phyloP scores from a whole-genome alignment of 2,888 invertebrate species.

The Opisthograptis luteolata region DNA sequence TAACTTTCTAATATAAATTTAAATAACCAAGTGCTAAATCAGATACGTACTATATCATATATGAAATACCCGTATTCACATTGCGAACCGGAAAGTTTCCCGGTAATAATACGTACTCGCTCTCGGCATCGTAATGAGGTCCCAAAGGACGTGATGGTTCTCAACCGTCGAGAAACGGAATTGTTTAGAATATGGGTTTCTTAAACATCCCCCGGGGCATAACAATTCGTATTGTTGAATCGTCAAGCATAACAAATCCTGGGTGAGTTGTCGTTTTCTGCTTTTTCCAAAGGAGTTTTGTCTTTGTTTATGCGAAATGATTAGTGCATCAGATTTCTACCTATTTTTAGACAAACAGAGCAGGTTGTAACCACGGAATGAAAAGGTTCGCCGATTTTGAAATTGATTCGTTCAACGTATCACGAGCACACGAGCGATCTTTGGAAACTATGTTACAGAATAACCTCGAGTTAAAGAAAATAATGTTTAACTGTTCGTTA shows the following conservation, averaged over 20 bases:
- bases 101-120: slow-evolving; percentile 29
- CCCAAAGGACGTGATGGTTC: slow-evolving; percentile 45
- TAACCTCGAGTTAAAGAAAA: too few relatives aligned
- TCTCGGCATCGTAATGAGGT: slow-evolving; percentile 44
- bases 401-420: too few relatives aligned
- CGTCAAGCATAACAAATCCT: slow-evolving; percentile 15
- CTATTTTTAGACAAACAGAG: too few relatives aligned
- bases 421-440: too few relatives aligned
- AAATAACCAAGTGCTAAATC: slow-evolving; percentile 17
- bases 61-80: slow-evolving; percentile 26
- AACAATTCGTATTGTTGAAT: slow-evolving; percentile 29
- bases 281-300: slow-evolving; percentile 1
- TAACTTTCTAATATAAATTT: slow-evolving; percentile 13
- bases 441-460: too few relatives aligned
- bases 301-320: too few relatives aligned
- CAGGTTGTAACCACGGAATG: too few relatives aligned
- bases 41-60: slow-evolving; percentile 18
- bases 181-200: slow-evolving; percentile 47
- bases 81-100: slow-evolving; percentile 22
- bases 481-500: too few relatives aligned
- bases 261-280: slow-evolving; percentile 2
- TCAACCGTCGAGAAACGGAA: slow-evolving; percentile 41
- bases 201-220: slow-evolving; percentile 37
- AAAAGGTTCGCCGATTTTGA: too few relatives aligned
- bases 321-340: too few relatives aligned